Percentiles rank a stretch among this genome's conserved stretches.
Evolutionary conservation across 2,797 vertebrate genomes (phyloP).

Genomic region (Taenioides sp.): DNA sequence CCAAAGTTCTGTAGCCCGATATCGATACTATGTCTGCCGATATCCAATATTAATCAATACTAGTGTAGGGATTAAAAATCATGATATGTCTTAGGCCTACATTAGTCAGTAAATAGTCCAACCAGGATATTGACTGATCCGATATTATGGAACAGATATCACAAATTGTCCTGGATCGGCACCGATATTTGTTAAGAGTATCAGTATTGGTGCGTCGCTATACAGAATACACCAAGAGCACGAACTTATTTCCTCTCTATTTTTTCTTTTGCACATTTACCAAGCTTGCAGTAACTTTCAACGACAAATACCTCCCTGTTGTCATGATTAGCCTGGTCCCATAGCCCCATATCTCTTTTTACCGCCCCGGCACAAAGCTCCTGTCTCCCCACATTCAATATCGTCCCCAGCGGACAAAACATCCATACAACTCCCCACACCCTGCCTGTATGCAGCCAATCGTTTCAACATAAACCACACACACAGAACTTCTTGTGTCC

Average conservation of each 20-base stretch:
- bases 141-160: too few species aligned
- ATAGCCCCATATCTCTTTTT: slow-evolving; percentile 13
- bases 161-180: too few species aligned
- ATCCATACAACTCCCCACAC: slow-evolving; percentile 39
- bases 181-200: too few species aligned
- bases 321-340: slow-evolving; percentile 26
- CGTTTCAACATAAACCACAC: slow-evolving; percentile 26
- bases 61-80: too few species aligned
- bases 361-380: slow-evolving; percentile 27
- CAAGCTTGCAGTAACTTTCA: neutral
- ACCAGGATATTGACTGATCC: too few species aligned
- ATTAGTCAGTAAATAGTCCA: too few species aligned
- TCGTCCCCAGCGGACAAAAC: slow-evolving; percentile 28
- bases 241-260: neutral
- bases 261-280: neutral
- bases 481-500: slow-evolving; percentile 48
- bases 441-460: slow-evolving; percentile 44
- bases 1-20: too few species aligned
- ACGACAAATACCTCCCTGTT: slow-evolving; percentile 14
- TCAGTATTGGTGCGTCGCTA: too few species aligned
- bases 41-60: too few species aligned
- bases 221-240: neutral
- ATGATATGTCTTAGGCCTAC: too few species aligned
- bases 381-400: slow-evolving; percentile 22
- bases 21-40: too few species aligned